Evolutionary conservation across 1,140 invertebrate genomes (phyloP), one percentile per base, ranked within the genome.

Genomic region (Hypothenemus hampei): DNA sequence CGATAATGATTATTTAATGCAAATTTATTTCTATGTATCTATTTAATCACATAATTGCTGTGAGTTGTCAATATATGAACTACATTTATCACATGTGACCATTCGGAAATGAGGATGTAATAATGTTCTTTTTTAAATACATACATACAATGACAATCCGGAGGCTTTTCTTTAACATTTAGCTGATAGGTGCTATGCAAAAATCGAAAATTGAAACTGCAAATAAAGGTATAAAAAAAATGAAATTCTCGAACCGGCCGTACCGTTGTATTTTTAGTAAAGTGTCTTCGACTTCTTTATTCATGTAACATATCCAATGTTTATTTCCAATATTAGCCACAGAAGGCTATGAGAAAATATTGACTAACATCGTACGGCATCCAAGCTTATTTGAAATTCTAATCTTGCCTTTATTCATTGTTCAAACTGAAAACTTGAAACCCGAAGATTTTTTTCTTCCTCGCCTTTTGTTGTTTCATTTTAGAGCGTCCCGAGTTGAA

Each of bases 321-420:
- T 41, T 51, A 40, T 51, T 50, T 51, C 49, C 37, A 51, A 51
- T 51, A 51, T 51, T 51, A 51, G 49, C 41, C 49, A 51, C 37
- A 51, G 49, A 51, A 51, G 49, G 49, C 39, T 51, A 51, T 51
- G 49, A 51, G 49, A 51, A 51, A 51, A 51, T 51, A 51, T 51
- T 51, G 36, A 51, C 49, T 41, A 51, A 51, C 49, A 51, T 43
- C 33, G 37, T 41, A 51, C 13, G 37, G 49, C 37, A 51, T 51
- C 37, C 49, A 31, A 19, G 13, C 49, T 51, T 41, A 51, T 51
- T 51, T 51, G 49, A 51, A 51, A 41, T 51, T 51, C 49, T 51
- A 51, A 51, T 51, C 40, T 51, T 19, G 22, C 36, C 15, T 46
- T 51, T 51, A 51, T 51, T 51, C 37, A 51, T 51, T 51, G 49